Evolutionary conservation across 2,888 invertebrate species (phyloP).

Genomic region (Adelognathus sp.): DNA sequence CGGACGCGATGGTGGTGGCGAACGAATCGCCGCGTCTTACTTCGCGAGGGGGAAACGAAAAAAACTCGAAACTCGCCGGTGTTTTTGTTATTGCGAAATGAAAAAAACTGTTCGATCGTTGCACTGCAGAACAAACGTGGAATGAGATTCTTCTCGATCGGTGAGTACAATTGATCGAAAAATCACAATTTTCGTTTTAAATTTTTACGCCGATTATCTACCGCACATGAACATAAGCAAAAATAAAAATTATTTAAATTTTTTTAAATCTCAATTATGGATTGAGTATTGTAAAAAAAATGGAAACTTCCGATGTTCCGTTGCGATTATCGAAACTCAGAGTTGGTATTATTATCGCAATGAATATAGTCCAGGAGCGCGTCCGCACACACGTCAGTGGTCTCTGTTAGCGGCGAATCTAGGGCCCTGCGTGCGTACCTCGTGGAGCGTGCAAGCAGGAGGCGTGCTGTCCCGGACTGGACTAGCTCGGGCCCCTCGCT

Average conservation of each 20-base stretch:
- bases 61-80: slow-evolving; percentile 24
- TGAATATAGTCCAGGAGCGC: no score
- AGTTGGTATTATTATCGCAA: no score
- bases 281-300: neutral
- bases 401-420: slow-evolving; percentile 60
- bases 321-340: no score
- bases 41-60: slow-evolving; percentile 6
- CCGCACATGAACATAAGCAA: neutral
- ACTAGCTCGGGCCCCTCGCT: slow-evolving; percentile 79
- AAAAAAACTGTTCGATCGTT: slow-evolving; percentile 10
- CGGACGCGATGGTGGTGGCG: slow-evolving; percentile 3
- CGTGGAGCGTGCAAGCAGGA: slow-evolving; percentile 80
- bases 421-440: slow-evolving; percentile 74
- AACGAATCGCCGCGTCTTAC: neutral
- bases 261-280: neutral
- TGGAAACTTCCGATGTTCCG: no score
- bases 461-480: slow-evolving; percentile 81
- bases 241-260: neutral
- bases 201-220: slow-evolving; percentile 6
- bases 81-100: slow-evolving; percentile 8
- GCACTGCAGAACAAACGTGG: slow-evolving; percentile 24
- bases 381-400: slow-evolving; percentile 35
- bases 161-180: no score
- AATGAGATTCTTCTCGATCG: slow-evolving; percentile 32
- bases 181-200: no score